Evolutionary conservation across 2,797 vertebrate genomes (phyloP), one percentile per base, ranked within the genome.

Genomic region (Tinamus major): DNA sequence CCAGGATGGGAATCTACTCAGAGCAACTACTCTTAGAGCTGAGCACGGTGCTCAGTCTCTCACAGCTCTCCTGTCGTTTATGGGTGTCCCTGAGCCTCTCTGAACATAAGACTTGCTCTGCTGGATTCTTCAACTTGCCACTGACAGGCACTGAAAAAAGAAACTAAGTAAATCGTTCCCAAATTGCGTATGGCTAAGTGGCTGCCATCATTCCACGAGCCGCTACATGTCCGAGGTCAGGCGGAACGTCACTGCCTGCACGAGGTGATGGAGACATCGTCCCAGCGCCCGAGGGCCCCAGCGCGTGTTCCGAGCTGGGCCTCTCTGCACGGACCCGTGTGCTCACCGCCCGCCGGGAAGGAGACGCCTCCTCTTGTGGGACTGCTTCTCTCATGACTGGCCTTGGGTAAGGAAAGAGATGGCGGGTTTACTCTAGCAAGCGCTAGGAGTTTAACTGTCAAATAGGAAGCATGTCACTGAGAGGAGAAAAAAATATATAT

Each of bases 291-390:
- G 2, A 69, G 37, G 84, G 59, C 7, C 29, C 48, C 26, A 8
- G 65, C 55, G 19, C 42, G 27, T 3, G 18, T 16, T 14, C n/a
- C 19, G 65, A 84, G n/a, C 42, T 6, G 10, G 1, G 7, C 33
- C 9, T 48, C n/a, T 37, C 78, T 10, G 53, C 6, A 29, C 84
- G 29, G 46, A 26, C 12, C 11, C 10, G 15, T 9, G 5, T 17
- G 35, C 61, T 0, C 8, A 4, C 10, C 3, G 0, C 41, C 75
- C 39, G 64, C 48, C 2, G 0, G 41, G 2, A 2, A 23, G 5
- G 15, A 71, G 49, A 37, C 23, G 31, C 20, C 14, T 42, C 33
- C 51, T 23, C 41, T 58, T 39, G 69, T 37, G 64, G 49, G 41
- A 79, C 19, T 13, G 3, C 46, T 59, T 17, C 77, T 59, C 35